Base-by-base conservation (phyloP, 1,140 invertebrate genomes). In the Subanguina moxae region DNA sequence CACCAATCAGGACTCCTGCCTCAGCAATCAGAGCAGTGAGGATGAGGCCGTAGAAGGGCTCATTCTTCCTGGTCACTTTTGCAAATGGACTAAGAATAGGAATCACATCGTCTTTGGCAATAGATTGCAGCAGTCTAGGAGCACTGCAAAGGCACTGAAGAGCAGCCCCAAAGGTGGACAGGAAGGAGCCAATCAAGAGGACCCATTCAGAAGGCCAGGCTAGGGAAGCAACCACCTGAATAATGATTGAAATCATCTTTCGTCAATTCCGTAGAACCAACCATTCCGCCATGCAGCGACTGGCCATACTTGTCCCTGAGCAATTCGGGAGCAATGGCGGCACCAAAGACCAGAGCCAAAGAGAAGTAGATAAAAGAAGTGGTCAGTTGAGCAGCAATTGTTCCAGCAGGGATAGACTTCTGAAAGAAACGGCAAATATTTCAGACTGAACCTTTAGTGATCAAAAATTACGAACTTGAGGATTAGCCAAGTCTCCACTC, bases 331-430 rank as follows among this genome's bases (percentile, higher is more conserved):
- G 61, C 30, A 27, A 81, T 80, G 19, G 80, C 66, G 28, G 67
- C 72, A 17, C 80, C 80, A 61, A 82, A 81, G 19, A 82, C 72
- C 38, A 82, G 63, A 7, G 79, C 76, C 59, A 81, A 64, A 13
- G 79, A 76, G 68, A 82, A 81, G 57, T 81, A 99, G 13, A 98
- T 93, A 59, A 89, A 89, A 25, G 94, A 96, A 7, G 96, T 99
- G n/a, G 93, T 97, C 32, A 93, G 78, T 82, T 96, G 95, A 58
- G 96, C 96, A 76, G 90, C 89, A 73, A 99, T 92, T 23, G 96
- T 99, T 73, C 96, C 96, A 42, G 91, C 89, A 3, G 96, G 96
- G 78, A 99, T 99, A 68, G 93, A 97, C 83, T 91, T 94, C 84
- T 38, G 32, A 38, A 38, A 38, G 11, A 38, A 38, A 38, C 3